Evolutionary conservation across 2,888 invertebrate genomes (phyloP).

Genomic region (Bellardia bayeri): DNA sequence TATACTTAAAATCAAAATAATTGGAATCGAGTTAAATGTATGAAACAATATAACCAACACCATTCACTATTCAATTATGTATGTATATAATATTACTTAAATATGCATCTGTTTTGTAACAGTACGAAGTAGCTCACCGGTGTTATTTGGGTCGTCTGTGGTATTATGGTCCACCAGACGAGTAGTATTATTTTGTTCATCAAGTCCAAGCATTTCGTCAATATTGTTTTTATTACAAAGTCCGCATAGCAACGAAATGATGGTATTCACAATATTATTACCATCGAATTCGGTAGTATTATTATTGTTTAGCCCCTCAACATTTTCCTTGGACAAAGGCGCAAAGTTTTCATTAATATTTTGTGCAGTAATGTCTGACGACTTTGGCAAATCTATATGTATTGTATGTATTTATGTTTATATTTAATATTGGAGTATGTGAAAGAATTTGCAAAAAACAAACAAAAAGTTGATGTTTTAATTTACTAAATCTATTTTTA

Average conservation of each 20-base stretch:
- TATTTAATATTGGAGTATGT: constrained; percentile 60
- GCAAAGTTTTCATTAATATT: constrained; percentile 69
- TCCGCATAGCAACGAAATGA: constrained; percentile 71
- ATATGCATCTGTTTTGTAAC: constrained; percentile 62
- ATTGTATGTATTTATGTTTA: constrained; percentile 25
- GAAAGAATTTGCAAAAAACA: constrained; percentile 61
- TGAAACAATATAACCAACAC: constrained; percentile 45
- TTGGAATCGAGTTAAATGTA: constrained; percentile 11
- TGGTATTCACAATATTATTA: constrained; percentile 69
- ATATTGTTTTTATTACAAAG: constrained; percentile 68
- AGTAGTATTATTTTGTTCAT: constrained; percentile 68
- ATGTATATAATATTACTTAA: constrained; percentile 19
- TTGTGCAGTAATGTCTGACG: constrained; percentile 65
- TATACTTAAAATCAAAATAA: not conserved
- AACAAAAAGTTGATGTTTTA: constrained; percentile 63
- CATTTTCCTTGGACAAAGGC: constrained; percentile 70
- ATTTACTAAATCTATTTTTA: constrained; percentile 52
- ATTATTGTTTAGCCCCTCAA: constrained; percentile 66
- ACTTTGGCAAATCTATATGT: constrained; percentile 66
- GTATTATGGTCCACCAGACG: constrained; percentile 60
- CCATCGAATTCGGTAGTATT: constrained; percentile 67
- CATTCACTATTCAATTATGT: constrained; percentile 29
- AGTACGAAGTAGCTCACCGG: constrained; percentile 71
- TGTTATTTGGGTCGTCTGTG: constrained; percentile 66
- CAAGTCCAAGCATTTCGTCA: constrained; percentile 70